Base-by-base conservation (phyloP, 2,888 invertebrate species). In the Eupithecia pulchellata region DNA sequence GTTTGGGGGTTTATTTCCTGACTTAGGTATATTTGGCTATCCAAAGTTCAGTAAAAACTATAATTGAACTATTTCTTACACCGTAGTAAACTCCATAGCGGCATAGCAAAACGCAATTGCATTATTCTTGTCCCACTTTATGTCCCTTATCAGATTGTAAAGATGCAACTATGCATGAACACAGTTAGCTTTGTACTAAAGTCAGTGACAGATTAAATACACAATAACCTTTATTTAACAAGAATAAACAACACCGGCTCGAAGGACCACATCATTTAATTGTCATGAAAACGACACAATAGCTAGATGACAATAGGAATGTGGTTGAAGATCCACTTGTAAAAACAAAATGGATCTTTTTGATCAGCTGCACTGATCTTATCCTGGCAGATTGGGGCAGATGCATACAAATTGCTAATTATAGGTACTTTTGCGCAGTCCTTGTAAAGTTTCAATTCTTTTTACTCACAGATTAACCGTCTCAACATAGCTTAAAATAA, bases 211-310 rank as follows among this genome's bases (percentile, higher is more conserved):
- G 82, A 82, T 84, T 80, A 76, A 67, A 76, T 70, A 73, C 72
- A 78, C 75, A 73, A 79, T 80, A 78, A 76, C 75, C 75, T 76
- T 66, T 76, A 73, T 75, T 75, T 73, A 79, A 77, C 77, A 20
- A 42, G 6, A 20, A 42, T 47, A 47, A 47, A 20, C n/a, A 71
- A 75, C 73, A 73, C 61, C 66, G 36, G 69, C 75, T 72, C 72
- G 68, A 64, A 89, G 89, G 83, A 84, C 79, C 85, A 84, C 88
- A 88, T 87, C 85, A 85, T 81, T 82, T 84, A 84, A 88, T 89
- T 84, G 84, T 86, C 79, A 79, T 77, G 14, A 73, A 73, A 78
- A 82, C 73, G 79, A 81, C 68, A 78, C 76, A 78, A 67, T 71
- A 55, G 73, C 74, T 77, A 65, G 73, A 65, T 72, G 69, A 75